These are phyloP conservation scores for Heterodera carotae DNA, from an alignment of 1,140 invertebrate species.

Conservation along the genomic window DNA sequence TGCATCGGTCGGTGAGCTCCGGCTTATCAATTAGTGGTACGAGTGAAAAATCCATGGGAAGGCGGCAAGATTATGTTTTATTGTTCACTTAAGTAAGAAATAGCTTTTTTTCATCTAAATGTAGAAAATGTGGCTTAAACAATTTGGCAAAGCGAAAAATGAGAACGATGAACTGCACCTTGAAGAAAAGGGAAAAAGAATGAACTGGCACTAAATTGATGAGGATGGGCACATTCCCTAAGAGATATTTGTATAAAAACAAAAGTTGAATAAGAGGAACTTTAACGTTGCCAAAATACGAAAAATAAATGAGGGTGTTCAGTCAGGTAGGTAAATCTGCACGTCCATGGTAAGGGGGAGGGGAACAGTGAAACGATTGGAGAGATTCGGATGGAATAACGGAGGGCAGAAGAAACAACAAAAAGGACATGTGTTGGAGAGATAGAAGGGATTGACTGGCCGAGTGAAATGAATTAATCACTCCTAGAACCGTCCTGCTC, in stretches of 20 bases:
- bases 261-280: neutral
- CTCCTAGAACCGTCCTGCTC: constrained; percentile 14
- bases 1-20: constrained; percentile 35
- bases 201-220: neutral
- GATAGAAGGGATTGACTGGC: neutral
- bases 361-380: neutral
- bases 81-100: neutral
- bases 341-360: neutral
- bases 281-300: neutral
- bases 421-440: neutral
- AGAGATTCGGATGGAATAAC: neutral
- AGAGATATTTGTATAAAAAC: neutral
- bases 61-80: neutral
- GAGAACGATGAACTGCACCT: constrained; percentile 8
- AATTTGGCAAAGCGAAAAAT: neutral
- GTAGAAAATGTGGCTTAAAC: neutral
- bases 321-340: neutral
- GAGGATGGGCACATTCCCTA: constrained; percentile 1
- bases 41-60: constrained; percentile 11
- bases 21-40: constrained; percentile 24
- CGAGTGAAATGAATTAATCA: neutral
- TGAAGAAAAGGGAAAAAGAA: neutral
- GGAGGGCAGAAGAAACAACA: neutral
- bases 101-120: constrained; percentile 3
- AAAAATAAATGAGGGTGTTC: neutral